Evolutionary conservation across 2,888 invertebrate genomes (phyloP).

Genomic region (Aromia moschata): DNA sequence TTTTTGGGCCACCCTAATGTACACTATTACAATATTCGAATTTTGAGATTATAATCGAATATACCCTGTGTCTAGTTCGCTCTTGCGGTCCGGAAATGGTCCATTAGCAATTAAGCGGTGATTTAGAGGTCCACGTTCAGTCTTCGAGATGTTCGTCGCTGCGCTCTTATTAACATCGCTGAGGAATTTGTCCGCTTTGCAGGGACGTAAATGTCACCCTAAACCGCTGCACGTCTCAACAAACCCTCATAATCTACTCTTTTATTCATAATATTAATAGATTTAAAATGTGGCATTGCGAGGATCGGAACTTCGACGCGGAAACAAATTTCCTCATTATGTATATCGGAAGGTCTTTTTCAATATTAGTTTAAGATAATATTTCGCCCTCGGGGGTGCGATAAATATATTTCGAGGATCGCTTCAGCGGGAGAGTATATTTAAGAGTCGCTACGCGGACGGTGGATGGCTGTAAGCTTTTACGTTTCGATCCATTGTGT

Average conservation of each 20-base stretch:
- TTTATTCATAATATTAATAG: conserved; percentile 39
- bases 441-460: background rate
- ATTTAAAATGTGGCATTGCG: conserved; percentile 26
- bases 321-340: conserved; percentile 33
- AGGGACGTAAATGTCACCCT: conserved; percentile 36
- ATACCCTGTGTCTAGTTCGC: too few relatives aligned
- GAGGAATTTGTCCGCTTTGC: conserved; percentile 3
- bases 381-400: conserved; percentile 1
- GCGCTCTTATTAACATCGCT: background rate
- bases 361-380: conserved; percentile 25
- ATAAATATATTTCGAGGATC: conserved; percentile 7
- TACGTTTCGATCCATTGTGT: background rate
- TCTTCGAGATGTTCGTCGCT: background rate
- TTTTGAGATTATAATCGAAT: too few relatives aligned
- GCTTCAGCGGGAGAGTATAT: background rate
- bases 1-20: too few relatives aligned
- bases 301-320: conserved; percentile 12
- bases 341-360: conserved; percentile 25
- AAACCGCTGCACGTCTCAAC: conserved; percentile 31
- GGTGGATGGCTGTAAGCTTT: background rate
- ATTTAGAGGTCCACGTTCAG: background rate
- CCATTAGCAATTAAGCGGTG: background rate
- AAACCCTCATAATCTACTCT: conserved; percentile 32
- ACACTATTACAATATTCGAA: too few relatives aligned
- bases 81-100: too few relatives aligned